Base-by-base conservation (phyloP, 2,113 vertebrate species). In the Collichthys lucidus region DNA sequence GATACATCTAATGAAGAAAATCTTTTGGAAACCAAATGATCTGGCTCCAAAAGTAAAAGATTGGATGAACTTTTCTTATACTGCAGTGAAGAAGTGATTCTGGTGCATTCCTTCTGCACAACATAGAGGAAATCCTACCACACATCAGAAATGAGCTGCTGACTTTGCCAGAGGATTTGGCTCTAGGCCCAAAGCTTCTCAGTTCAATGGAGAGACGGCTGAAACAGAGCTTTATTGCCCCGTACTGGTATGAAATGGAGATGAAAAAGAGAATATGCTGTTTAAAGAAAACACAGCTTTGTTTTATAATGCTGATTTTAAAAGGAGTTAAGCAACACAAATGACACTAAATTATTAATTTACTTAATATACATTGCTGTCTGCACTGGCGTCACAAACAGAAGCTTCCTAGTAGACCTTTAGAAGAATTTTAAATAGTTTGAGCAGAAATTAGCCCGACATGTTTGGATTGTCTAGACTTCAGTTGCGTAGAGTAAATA, bases 101-200 rank as follows among this genome's bases (percentile, higher is more conserved):
- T 79, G 66, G 65, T 86, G 80, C 65, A 72, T 66, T 83, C 29
- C 59, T 79, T 20, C 84, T 31, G 73, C 87, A 87, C 71, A 75
- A 84, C 79, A 77, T 22, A 61, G 56, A 70, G 46, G 69, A 84
- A 86, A 88, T 86, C 66, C 82, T 63, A 63, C 71, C 84, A 77
- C 85, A 87, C 74, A 86, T 92, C 69, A 75, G 82, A 86, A 79
- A 82, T 60, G 67, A 84, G 84, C 78, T 79, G 86, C 84, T 88
- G 91, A 89, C 86, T 83, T 89, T 88, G 87, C 89, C 80, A 84
- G 84, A 88, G 87, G 79, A 88, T 86, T 89, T 91, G 92, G 91
- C 87, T 88, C 1, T n/a, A 5, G 84, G 85, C 92, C 89, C 20
- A 2, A 77, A 75, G 80, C 78, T 74, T 77, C 78, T 75, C 78